phyloP scores from a whole-genome alignment of 1,140 invertebrate genomes.

The Branchinecta lynchi region DNA sequence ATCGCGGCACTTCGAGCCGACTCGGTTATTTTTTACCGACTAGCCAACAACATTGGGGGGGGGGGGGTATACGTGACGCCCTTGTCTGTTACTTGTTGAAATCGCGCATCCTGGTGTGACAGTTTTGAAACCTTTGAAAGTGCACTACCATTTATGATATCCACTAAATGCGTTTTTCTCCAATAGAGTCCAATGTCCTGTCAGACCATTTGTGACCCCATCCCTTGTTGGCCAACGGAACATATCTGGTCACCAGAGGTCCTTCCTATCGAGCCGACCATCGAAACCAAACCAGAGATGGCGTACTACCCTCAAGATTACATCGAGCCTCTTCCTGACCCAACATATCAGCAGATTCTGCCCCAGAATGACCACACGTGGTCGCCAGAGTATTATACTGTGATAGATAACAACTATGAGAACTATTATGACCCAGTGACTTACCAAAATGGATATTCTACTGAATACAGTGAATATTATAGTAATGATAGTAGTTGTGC shows the following conservation, averaged over 20 bases:
- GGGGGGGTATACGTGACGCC: no score
- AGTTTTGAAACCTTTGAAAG: not conserved
- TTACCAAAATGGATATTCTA: not conserved
- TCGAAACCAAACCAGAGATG: not conserved
- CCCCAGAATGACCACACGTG: not conserved
- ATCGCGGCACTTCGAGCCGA: no score
- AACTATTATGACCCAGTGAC: not conserved
- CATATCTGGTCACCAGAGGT: constrained; percentile 3
- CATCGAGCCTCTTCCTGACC: not conserved
- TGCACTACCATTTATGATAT: not conserved
- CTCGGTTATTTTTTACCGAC: no score
- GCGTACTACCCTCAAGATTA: not conserved
- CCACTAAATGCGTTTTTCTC: not conserved
- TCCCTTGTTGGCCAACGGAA: not conserved
- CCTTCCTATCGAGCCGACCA: not conserved
- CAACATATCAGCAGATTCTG: not conserved
- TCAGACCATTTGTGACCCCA: not conserved
- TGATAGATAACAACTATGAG: not conserved
- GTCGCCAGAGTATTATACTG: not conserved
- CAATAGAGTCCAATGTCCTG: not conserved
- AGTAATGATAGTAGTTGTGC: not conserved
- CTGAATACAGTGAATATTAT: not conserved
- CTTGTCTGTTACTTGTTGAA: no score
- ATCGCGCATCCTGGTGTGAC: not conserved
- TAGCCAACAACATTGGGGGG: no score